These are phyloP conservation scores for Acipenser oxyrinchus DNA, from an alignment of 2,797 vertebrate genomes.

Conservation along the genomic window DNA sequence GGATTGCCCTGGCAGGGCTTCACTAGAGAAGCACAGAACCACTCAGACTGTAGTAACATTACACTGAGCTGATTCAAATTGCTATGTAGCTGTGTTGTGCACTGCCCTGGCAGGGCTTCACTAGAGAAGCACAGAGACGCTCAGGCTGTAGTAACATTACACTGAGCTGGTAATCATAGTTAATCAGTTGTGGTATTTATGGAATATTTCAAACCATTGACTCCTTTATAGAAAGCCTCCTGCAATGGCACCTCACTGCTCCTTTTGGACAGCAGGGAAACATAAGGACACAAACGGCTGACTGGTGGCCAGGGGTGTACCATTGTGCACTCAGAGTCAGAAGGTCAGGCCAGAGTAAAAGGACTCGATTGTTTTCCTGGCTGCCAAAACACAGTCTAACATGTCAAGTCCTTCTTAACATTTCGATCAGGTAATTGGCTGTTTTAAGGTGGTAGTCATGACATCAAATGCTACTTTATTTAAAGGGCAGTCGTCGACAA, in stretches of 20 bases:
- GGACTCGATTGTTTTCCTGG: conserved; percentile 50
- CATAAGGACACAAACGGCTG: conserved; percentile 45
- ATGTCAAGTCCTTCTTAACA: neutral
- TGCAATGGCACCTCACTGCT: conserved; percentile 26
- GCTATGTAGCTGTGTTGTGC: no score
- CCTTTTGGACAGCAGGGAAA: conserved; percentile 19
- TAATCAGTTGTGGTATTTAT: conserved; percentile 25
- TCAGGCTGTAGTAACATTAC: conserved; percentile 8
- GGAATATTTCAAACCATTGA: conserved; percentile 25
- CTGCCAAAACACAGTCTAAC: neutral
- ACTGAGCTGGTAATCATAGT: conserved; percentile 20
- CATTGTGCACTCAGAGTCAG: conserved; percentile 46
- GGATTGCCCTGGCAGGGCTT: no score
- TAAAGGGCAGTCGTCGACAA: no score
- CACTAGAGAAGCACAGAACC: neutral
- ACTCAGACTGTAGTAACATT: conserved; percentile 3
- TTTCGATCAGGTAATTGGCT: conserved; percentile 2
- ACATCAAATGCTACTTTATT: neutral
- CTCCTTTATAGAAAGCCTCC: conserved; percentile 25
- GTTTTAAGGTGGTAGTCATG: neutral
- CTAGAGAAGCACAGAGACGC: neutral
- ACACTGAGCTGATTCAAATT: conserved; percentile 18
- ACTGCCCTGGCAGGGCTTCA: no score
- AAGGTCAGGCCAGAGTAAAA: conserved; percentile 53
- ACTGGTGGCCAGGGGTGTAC: conserved; percentile 54